These are phyloP conservation scores for Apus apus DNA, from an alignment of 2,113 vertebrate genomes.

Conservation along the genomic window DNA sequence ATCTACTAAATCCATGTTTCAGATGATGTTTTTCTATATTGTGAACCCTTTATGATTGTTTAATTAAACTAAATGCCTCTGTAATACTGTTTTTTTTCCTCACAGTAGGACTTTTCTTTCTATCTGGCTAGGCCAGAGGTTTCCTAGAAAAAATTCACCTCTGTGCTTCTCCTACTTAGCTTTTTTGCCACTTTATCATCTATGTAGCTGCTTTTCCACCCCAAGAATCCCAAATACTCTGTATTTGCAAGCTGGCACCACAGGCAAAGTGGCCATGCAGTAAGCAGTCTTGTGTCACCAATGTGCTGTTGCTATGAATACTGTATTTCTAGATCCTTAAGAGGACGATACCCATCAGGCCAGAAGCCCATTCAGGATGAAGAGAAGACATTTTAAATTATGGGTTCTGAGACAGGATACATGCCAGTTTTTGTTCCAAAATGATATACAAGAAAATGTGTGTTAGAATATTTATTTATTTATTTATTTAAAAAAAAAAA, in stretches of 20 bases:
- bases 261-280: not conserved
- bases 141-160: not conserved
- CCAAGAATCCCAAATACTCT: not conserved
- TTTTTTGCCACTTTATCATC: not conserved
- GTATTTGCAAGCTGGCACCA: not conserved
- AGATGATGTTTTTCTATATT: not conserved
- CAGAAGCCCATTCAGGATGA: not conserved
- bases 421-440: not conserved
- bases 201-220: not conserved
- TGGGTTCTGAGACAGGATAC: not conserved
- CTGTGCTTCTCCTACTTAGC: not conserved
- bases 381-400: not conserved
- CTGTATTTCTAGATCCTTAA: not conserved
- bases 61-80: slow-evolving; percentile 3
- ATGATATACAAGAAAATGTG: not conserved
- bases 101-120: not conserved
- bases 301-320: not conserved
- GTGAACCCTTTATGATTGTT: not conserved
- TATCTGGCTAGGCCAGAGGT: not conserved
- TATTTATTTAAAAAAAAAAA: too few relatives aligned
- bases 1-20: not conserved
- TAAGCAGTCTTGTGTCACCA: not conserved
- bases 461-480: too few relatives aligned
- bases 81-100: not conserved
- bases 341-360: not conserved